Base-by-base conservation (phyloP, 1,140 invertebrate genomes). In the Megathymus violae region DNA sequence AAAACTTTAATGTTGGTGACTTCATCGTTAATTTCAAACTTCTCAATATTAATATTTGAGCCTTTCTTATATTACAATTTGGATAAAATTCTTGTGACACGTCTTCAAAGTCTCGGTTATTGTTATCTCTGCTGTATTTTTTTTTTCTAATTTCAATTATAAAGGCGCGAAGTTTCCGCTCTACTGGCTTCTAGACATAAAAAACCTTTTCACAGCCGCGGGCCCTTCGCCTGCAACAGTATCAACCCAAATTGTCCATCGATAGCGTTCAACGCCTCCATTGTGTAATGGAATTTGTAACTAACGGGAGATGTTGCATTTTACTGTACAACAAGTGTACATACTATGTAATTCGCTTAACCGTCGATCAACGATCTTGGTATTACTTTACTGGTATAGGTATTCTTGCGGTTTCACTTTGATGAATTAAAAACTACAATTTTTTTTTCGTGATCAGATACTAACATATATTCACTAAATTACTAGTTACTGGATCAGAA, bases 141-240 rank as follows among this genome's bases (percentile, higher is more conserved):
- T 82, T 74, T 79, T 79, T 84, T 82, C 80, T 19, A 17, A 16
- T 80, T 82, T 83, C 80, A 85, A 86, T 88, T 88, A 84, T 73
- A 82, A 48, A 65, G 65, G 60, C 67, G 68, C 73, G 69, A 54
- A 60, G 66, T 80, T 85, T 78, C 69, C 85, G 81, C 70, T 82
- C 71, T 47, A 72, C 38, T 74, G 64, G 47, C 50, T 73, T 52
- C 58, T 44, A 9, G 52, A 31, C 10, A 43, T 17, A 41, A 71
- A 34, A 69, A 64, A 41, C 61, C 65, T 76, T 76, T 76, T 74
- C 67, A 75, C 67, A 59, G 59, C 62, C 47, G 54, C 61, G 27
- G 63, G 71, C 78, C 82, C 79, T 83, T 84, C 65, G 72, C 52
- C 67, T 56, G 69, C 60, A 63, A 78, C 74, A 78, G 82, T 82